These are phyloP conservation scores for Abrostola triplasia DNA, from an alignment of 2,888 invertebrate genomes.

Conservation along the genomic window DNA sequence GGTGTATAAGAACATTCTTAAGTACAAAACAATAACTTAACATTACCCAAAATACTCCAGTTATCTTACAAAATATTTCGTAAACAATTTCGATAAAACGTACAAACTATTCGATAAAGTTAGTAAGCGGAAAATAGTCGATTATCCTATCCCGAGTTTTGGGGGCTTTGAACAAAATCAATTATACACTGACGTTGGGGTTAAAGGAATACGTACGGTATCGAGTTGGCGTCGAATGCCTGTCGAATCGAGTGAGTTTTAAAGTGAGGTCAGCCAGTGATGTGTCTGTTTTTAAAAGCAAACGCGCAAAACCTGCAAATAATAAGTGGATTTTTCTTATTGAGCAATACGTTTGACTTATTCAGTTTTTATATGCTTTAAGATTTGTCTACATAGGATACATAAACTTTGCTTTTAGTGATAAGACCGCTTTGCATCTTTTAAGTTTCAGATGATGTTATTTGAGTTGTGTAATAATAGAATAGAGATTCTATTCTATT, in stretches of 20 bases:
- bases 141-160: slow-evolving; percentile 53
- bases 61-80: slow-evolving; percentile 19
- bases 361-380: too few species aligned
- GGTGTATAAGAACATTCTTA: too few species aligned
- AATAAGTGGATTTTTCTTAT: neutral
- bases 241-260: slow-evolving; percentile 40
- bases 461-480: too few species aligned
- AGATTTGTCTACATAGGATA: too few species aligned
- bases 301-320: too few species aligned
- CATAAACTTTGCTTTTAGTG: too few species aligned
- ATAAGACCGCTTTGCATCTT: too few species aligned
- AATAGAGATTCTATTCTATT: too few species aligned
- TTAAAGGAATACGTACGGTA: slow-evolving; percentile 44
- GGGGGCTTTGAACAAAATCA: slow-evolving; percentile 61
- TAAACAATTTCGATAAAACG: slow-evolving; percentile 47
- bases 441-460: too few species aligned
- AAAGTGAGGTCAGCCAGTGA: slow-evolving; percentile 14
- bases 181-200: slow-evolving; percentile 58
- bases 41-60: neutral
- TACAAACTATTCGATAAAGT: slow-evolving; percentile 54
- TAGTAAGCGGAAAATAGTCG: slow-evolving; percentile 62
- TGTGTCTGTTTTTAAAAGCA: slow-evolving; percentile 14
- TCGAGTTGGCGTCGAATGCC: slow-evolving; percentile 45
- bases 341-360: neutral
- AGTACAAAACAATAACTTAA: neutral